These are phyloP conservation scores for Parazoanthus swiftii DNA, from an alignment of 92 coral and sea anemone genomes.

Conservation along the genomic window DNA sequence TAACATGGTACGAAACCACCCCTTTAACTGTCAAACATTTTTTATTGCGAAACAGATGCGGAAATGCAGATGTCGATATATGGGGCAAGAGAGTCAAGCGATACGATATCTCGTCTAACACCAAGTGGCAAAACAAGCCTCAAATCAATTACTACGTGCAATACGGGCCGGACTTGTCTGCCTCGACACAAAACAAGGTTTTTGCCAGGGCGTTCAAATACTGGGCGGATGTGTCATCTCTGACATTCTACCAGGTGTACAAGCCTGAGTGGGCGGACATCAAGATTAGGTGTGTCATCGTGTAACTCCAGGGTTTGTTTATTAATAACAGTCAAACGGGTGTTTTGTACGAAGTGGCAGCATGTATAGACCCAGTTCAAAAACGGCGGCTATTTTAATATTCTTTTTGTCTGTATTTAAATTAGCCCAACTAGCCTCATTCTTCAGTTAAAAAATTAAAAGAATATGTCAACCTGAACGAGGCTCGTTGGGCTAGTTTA, in stretches of 20 bases:
- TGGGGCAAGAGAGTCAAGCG: not conserved
- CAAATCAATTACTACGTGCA: constrained; percentile 18
- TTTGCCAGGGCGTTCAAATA: constrained; percentile 28
- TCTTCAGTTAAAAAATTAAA: too few species aligned
- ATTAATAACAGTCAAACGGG: too few species aligned
- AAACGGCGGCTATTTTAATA: too few species aligned
- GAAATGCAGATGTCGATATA: constrained; percentile 9
- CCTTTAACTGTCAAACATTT: not conserved
- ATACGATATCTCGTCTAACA: constrained; percentile 21
- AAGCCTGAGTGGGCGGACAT: constrained; percentile 24
- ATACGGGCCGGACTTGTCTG: constrained; percentile 18
- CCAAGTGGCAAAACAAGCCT: constrained; percentile 25
- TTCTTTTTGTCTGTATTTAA: too few species aligned
- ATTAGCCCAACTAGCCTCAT: too few species aligned
- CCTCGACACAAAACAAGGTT: constrained; percentile 8
- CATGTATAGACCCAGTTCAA: too few species aligned
- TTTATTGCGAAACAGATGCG: constrained; percentile 1
- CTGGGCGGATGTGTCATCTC: constrained; percentile 15
- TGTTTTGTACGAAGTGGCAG: too few species aligned
- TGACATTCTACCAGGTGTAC: constrained; percentile 21
- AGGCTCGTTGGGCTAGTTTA: too few species aligned
- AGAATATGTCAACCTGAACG: too few species aligned
- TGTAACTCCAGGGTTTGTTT: not conserved
- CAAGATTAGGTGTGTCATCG: constrained; percentile 2
- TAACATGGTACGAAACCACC: not conserved